Evolutionary conservation across 2,797 vertebrate species (phyloP), one percentile per base, ranked within the genome.

Genomic region (Lateolabrax maculatus): DNA sequence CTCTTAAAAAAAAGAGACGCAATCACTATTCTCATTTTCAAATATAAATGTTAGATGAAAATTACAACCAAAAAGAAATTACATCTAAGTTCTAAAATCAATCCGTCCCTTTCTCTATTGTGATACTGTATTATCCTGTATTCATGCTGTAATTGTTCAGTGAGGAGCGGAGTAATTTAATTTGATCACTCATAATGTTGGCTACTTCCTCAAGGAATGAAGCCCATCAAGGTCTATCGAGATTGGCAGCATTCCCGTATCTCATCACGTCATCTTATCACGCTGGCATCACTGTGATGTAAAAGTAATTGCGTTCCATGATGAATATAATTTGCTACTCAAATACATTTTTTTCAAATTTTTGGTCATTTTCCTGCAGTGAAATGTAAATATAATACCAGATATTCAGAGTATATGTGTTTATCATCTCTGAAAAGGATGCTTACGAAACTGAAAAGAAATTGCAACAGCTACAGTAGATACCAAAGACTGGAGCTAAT

Each of bases 171-270:
- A 75, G 69, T 65, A 5, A 77, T 87, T 90, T 81, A 41, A 84
- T 86, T 77, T 81, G 49, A 87, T 80, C 77, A 44, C 27, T 52
- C 64, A 65, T 70, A 62, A 84, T 77, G 48, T n/a, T n/a, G n/a
- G n/a, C n/a, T 62, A 64, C 60, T 56, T 70, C 31, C 62, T 77
- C 62, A 19, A 65, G 37, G 60, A 83, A 56, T 53, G 70, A 84
- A 63, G 10, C 29, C 56, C 49, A 69, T 80, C 9, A 62, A 68
- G 41, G 56, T 56, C 68, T n/a, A 57, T 36, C 0, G 27, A 58
- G 53, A 85, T 31, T 25, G 48, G 15, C 64, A 57, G 46, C 15
- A 11, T 68, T 60, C 8, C 23, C 29, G 6, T 49, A 55, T 10
- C 49, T 66, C 56, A 81, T 75, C 39, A 60, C 9, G 44, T 43